These are phyloP conservation scores for Acromyrmex echinatior DNA, from an alignment of 1,140 invertebrate genomes.

Conservation along the genomic window DNA sequence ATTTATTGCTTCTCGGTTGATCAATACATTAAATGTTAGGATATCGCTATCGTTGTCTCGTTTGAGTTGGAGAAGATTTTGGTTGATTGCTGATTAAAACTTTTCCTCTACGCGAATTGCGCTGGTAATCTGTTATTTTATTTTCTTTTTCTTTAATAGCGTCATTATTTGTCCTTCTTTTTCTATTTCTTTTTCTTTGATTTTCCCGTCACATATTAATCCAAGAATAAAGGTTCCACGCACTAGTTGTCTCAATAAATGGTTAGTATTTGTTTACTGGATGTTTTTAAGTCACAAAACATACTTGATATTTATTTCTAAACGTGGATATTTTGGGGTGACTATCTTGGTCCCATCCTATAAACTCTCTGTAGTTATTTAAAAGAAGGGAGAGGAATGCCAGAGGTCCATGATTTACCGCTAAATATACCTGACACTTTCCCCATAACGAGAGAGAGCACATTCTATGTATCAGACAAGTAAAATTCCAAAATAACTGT, in stretches of 20 bases:
- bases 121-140: not conserved
- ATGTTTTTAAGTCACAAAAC: not conserved
- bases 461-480: constrained; percentile 21
- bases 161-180: not conserved
- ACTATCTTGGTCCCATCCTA: constrained; percentile 28
- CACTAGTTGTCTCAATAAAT: not conserved
- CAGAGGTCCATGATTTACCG: constrained; percentile 44
- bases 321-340: constrained; percentile 20
- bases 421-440: constrained; percentile 38
- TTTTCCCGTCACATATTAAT: not conserved
- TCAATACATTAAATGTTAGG: constrained; percentile 78
- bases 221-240: not conserved
- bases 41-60: constrained; percentile 55
- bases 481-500: constrained; percentile 19
- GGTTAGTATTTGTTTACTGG: not conserved
- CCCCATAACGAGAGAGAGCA: not conserved
- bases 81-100: constrained; percentile 63
- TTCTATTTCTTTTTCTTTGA: not conserved
- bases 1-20: constrained; percentile 76
- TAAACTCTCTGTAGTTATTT: constrained; percentile 29
- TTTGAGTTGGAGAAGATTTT: constrained; percentile 62
- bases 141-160: not conserved
- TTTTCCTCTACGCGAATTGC: constrained; percentile 26
- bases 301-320: constrained; percentile 17
- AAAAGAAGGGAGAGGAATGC: constrained; percentile 48